A percentile compares a stretch with the other conserved stretches of the same genome.
Conservation (phyloP, 2,888 invertebrate genomes). For the Acleris emargana region DNA sequence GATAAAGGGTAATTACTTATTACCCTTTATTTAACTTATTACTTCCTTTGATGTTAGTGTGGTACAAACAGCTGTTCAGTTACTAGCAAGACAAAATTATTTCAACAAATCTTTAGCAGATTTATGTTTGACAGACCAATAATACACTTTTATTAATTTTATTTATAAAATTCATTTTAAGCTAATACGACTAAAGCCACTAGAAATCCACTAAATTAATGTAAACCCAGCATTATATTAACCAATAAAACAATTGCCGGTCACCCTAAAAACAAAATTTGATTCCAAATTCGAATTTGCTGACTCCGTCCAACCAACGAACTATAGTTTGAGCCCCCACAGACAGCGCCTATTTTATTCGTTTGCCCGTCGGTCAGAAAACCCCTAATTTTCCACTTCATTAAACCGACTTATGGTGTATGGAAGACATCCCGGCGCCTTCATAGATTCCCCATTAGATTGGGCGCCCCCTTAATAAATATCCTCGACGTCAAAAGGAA, state of each 20-base stretch:
- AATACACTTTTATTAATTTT: too few relatives aligned
- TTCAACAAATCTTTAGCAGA: too few relatives aligned
- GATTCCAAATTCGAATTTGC: constrained; percentile 11
- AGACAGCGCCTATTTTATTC: constrained; percentile 45
- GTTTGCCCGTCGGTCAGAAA: constrained; percentile 62
- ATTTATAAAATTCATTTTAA: too few relatives aligned
- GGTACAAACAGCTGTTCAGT: too few relatives aligned
- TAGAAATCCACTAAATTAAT: too few relatives aligned
- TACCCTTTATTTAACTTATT: too few relatives aligned
- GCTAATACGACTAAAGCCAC: too few relatives aligned
- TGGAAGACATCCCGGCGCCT: constrained; percentile 62
- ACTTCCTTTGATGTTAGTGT: too few relatives aligned
- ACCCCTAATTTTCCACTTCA: constrained; percentile 79
- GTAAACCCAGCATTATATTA: not conserved
- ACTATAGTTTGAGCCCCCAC: constrained; percentile 17
- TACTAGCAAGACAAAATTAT: too few relatives aligned
- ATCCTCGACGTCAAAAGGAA: constrained; percentile 54
- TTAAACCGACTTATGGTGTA: constrained; percentile 77
- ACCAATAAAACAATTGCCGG: constrained; percentile 18
- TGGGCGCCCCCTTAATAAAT: constrained; percentile 63
- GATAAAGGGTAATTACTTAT: too few relatives aligned
- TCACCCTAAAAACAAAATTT: constrained; percentile 11
- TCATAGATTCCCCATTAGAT: constrained; percentile 76
- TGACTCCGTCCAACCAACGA: constrained; percentile 9
- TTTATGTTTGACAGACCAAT: too few relatives aligned